phyloP scores from a whole-genome alignment of 2,113 vertebrate genomes.

The Chelonoidis abingdonii region DNA sequence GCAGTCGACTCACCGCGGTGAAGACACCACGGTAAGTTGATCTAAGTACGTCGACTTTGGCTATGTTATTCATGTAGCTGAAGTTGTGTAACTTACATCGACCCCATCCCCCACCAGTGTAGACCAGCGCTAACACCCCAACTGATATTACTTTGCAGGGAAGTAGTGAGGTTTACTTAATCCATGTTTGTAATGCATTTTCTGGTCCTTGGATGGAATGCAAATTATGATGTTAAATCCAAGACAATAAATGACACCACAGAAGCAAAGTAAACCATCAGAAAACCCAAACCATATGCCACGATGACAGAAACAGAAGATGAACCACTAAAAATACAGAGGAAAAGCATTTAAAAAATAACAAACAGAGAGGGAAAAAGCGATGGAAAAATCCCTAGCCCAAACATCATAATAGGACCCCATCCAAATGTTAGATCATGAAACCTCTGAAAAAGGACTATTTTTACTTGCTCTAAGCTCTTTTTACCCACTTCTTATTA shows the following conservation, averaged over 20 bases:
- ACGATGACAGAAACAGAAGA: neutral
- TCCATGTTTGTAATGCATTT: neutral
- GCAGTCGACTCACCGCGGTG: no score
- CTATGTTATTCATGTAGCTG: no score
- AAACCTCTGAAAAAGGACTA: slow-evolving; percentile 3
- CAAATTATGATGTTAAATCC: slow-evolving; percentile 15
- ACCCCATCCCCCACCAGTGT: no score
- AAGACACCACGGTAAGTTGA: no score
- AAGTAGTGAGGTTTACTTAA: neutral
- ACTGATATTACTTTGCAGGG: slow-evolving; percentile 12
- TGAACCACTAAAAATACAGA: neutral
- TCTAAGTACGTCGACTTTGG: no score
- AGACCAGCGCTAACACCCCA: neutral
- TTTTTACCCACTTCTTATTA: neutral
- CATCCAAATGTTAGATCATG: neutral
- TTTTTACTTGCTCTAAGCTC: slow-evolving; percentile 13
- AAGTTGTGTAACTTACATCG: no score
- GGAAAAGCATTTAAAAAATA: neutral
- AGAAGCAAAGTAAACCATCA: slow-evolving; percentile 2
- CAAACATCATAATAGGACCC: neutral
- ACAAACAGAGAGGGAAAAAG: neutral
- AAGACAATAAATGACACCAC: slow-evolving; percentile 8
- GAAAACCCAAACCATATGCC: neutral
- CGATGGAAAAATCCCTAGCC: neutral
- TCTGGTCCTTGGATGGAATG: neutral